phyloP scores from a whole-genome alignment of 2,113 vertebrate species.

The Coreoperca whiteheadi region DNA sequence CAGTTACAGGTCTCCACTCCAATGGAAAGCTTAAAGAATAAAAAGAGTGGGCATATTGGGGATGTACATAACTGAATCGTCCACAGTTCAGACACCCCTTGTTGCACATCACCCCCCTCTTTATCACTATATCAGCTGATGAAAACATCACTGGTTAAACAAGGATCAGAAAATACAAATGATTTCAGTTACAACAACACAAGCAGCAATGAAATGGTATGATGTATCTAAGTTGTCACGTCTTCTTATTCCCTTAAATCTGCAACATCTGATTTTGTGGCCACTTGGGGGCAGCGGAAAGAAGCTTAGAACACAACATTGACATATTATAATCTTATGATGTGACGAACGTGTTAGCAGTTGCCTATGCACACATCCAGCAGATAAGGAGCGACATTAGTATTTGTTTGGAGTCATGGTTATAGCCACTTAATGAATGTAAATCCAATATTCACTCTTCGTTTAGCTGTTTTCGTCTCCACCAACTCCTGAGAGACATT shows the following conservation, averaged over 20 bases:
- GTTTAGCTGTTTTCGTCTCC: not conserved
- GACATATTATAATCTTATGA: not conserved
- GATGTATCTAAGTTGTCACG: not conserved
- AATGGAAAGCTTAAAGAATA: not conserved
- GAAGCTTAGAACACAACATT: not conserved
- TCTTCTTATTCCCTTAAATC: not conserved
- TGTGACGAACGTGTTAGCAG: not conserved
- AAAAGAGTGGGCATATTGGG: not conserved
- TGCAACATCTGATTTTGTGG: not conserved
- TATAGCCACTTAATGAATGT: not conserved
- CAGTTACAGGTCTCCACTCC: not conserved
- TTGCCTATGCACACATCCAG: not conserved
- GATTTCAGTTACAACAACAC: not conserved
- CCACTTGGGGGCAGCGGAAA: not conserved
- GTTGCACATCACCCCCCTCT: not conserved
- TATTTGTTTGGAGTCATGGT: not conserved
- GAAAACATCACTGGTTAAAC: not conserved
- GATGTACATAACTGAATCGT: not conserved
- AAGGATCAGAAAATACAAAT: not conserved
- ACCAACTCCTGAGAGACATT: not conserved
- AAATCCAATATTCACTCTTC: not conserved
- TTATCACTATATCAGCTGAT: too few relatives aligned
- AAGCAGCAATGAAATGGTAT: not conserved
- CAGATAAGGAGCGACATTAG: not conserved
- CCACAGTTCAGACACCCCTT: not conserved